Conservation (phyloP, 1,140 invertebrate species). For the Diuraphis noxia region DNA sequence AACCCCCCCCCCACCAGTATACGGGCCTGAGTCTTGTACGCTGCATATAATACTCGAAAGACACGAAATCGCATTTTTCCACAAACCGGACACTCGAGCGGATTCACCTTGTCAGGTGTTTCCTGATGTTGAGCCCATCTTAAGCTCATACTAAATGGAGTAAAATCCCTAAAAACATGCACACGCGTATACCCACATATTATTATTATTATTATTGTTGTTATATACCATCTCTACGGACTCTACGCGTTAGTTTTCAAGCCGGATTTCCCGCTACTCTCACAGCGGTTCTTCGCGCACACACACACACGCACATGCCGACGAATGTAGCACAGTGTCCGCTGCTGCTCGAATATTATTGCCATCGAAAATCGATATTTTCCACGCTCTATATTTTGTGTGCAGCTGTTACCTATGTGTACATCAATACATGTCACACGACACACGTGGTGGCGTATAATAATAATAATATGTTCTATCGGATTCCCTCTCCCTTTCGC, state of each 20-base stretch:
- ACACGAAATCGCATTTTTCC: constrained; percentile 15
- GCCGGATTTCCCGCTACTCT: neutral
- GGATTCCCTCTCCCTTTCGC: neutral
- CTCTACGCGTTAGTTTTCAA: constrained; percentile 30
- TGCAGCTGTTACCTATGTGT: neutral
- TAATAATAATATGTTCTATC: neutral
- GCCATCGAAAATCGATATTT: neutral
- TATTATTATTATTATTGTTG: neutral
- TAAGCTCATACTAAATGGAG: neutral
- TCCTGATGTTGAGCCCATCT: neutral
- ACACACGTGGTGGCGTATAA: neutral
- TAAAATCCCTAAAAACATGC: neutral
- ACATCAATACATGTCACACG: neutral
- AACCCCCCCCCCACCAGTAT: too few relatives aligned
- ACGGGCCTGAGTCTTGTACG: too few relatives aligned
- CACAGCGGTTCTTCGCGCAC: neutral
- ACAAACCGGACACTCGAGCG: neutral
- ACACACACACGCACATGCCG: too few relatives aligned
- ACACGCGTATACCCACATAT: neutral
- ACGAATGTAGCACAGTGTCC: too few relatives aligned
- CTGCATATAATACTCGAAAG: too few relatives aligned
- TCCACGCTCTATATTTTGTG: neutral
- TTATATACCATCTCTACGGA: neutral
- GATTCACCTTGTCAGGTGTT: constrained; percentile 12
- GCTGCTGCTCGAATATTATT: neutral